phyloP scores from a whole-genome alignment of 2,113 vertebrate species.

The Otis tarda region DNA sequence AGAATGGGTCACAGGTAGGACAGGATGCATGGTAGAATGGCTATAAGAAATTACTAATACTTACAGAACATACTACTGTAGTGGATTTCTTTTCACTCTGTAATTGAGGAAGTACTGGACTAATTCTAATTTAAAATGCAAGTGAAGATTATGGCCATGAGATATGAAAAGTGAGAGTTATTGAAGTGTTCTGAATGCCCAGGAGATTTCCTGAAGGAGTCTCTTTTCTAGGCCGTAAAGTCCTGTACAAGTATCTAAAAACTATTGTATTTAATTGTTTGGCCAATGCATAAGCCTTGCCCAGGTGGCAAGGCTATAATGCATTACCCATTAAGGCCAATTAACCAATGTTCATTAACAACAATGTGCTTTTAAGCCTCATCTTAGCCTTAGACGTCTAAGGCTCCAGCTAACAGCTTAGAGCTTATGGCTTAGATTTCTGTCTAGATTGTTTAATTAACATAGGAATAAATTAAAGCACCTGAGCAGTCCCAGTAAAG shows the following conservation, averaged over 20 bases:
- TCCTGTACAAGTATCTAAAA: not conserved
- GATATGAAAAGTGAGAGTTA: not conserved
- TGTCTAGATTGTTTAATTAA: not conserved
- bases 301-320: not conserved
- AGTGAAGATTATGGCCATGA: not conserved
- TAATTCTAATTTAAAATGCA: not conserved
- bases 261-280: not conserved
- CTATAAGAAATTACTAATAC: not conserved
- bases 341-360: not conserved
- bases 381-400: not conserved
- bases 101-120: not conserved
- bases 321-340: not conserved
- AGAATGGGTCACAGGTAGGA: not conserved
- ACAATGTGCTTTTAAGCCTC: not conserved
- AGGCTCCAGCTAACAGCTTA: not conserved
- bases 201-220: not conserved
- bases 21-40: not conserved
- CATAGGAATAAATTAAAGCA: not conserved
- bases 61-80: not conserved
- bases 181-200: not conserved
- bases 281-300: not conserved
- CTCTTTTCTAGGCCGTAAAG: not conserved
- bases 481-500: not conserved
- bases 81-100: not conserved
- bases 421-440: not conserved